A percentile compares a stretch with the other conserved stretches of the same genome.
Conservation (phyloP, 2,113 vertebrate genomes). For the Todiramphus saurophagus region DNA sequence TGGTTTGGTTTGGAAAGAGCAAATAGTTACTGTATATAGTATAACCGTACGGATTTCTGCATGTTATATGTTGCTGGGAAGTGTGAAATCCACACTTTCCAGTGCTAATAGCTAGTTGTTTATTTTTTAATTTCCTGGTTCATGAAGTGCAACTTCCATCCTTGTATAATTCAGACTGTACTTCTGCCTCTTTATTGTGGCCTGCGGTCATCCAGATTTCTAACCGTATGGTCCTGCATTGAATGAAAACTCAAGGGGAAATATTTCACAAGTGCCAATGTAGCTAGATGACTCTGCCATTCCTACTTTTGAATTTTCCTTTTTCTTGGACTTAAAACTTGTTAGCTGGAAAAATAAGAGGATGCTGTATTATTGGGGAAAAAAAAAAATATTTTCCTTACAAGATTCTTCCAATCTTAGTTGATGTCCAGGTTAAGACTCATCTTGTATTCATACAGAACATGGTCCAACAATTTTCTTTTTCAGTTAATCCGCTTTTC, state of each 20-base stretch:
- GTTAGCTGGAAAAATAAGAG: not conserved
- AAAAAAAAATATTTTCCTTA: not conserved
- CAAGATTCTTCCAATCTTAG: not conserved
- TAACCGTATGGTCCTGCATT: not conserved
- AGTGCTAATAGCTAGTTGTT: not conserved
- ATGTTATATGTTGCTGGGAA: not conserved
- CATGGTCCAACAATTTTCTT: not conserved
- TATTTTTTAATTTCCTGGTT: conserved; percentile 23
- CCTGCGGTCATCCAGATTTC: not conserved
- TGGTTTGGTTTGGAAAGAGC: not conserved
- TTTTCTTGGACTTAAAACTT: not conserved
- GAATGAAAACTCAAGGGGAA: not conserved
- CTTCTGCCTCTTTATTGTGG: not conserved
- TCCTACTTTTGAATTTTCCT: not conserved
- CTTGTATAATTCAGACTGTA: not conserved
- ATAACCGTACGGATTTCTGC: not conserved
- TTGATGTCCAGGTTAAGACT: not conserved
- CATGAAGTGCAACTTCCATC: not conserved
- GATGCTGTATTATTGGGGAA: too few relatives aligned
- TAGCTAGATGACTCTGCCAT: not conserved
- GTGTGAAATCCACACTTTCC: not conserved
- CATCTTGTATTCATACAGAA: not conserved
- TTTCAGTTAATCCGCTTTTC: not conserved
- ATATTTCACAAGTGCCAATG: not conserved
- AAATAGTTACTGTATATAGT: not conserved